These are phyloP conservation scores for Ceratoteleas bidentatus DNA, from an alignment of 1,140 invertebrate genomes.

Conservation along the genomic window DNA sequence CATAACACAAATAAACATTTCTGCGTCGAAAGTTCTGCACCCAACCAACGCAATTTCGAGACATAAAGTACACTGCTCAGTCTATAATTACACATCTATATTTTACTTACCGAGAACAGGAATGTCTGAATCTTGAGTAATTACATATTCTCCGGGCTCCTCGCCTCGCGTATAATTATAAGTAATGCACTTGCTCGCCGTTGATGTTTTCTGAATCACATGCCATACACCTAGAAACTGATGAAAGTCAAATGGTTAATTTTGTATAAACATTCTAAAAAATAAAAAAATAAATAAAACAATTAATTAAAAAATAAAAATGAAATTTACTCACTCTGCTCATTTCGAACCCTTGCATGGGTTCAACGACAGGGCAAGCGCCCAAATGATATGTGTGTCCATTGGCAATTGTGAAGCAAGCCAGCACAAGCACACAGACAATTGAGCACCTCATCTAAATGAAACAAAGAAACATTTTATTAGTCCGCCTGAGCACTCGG, in stretches of 20 bases:
- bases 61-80: slow-evolving; percentile 61
- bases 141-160: slow-evolving; percentile 85
- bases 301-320: slow-evolving; percentile 1
- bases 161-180: slow-evolving; percentile 88
- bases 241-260: slow-evolving; percentile 40
- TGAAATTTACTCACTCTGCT: slow-evolving; percentile 85
- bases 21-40: too few relatives aligned
- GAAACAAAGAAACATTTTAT: slow-evolving; percentile 11
- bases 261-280: too few relatives aligned
- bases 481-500: neutral
- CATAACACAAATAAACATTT: neutral
- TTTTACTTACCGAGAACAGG: slow-evolving; percentile 81
- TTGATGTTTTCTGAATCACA: slow-evolving; percentile 91
- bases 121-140: slow-evolving; percentile 89
- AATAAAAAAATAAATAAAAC: neutral
- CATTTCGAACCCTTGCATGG: slow-evolving; percentile 87
- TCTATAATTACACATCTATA: slow-evolving; percentile 26
- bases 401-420: slow-evolving; percentile 63
- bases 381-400: slow-evolving; percentile 87
- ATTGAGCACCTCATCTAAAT: slow-evolving; percentile 71
- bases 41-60: too few relatives aligned
- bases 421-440: slow-evolving; percentile 55
- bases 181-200: slow-evolving; percentile 88
- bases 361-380: slow-evolving; percentile 87
- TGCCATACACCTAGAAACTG: slow-evolving; percentile 91